phyloP scores from a whole-genome alignment of 1,140 invertebrate genomes.

The Conopomorpha cramerella region DNA sequence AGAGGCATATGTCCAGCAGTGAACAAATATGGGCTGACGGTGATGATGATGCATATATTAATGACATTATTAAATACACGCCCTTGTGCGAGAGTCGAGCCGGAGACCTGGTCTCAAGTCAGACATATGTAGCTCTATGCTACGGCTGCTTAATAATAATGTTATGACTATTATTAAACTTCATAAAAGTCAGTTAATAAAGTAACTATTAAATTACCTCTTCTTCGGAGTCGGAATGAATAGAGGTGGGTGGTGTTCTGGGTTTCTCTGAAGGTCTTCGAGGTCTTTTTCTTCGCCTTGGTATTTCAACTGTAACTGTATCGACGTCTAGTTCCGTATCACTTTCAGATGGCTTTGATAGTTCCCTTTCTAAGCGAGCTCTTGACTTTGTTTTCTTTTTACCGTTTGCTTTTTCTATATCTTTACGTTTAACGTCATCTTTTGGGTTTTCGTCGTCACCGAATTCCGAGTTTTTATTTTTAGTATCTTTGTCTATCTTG shows the following conservation, averaged over 20 bases:
- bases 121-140: no score
- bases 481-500: conserved; percentile 20
- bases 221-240: conserved; percentile 45
- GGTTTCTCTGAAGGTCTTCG: conserved; percentile 45
- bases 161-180: no score
- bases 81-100: no score
- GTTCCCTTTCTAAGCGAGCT: conserved; percentile 51
- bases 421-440: conserved; percentile 38
- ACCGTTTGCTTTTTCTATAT: conserved; percentile 24
- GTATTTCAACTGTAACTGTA: conserved; percentile 56
- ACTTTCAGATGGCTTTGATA: conserved; percentile 55
- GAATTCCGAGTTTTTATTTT: conserved; percentile 42
- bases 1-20: no score
- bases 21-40: no score
- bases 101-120: no score
- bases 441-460: conserved; percentile 37
- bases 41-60: no score
- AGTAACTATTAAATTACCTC: conserved; percentile 34
- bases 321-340: conserved; percentile 51
- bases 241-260: conserved; percentile 34
- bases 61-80: no score
- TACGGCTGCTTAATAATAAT: no score
- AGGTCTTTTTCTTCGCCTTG: conserved; percentile 45
- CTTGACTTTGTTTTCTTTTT: conserved; percentile 46
- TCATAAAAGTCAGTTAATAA: conserved; percentile 4